phyloP scores from a whole-genome alignment of 2,888 invertebrate species.

The Spilarctia lutea region DNA sequence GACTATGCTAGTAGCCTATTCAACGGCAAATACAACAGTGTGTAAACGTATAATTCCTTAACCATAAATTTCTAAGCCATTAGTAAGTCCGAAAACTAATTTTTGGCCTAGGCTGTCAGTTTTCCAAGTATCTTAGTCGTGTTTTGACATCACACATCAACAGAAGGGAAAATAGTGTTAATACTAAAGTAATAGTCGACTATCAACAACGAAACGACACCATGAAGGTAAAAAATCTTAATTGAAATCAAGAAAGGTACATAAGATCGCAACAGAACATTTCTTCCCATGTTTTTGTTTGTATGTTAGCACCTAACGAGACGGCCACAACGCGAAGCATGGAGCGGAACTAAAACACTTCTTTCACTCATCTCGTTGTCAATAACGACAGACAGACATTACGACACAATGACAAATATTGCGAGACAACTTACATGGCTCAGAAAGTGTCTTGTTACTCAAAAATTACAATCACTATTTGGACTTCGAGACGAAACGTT shows the following conservation, averaged over 20 bases:
- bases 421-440: slow-evolving; percentile 49
- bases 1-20: no score
- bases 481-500: slow-evolving; percentile 11
- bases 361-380: slow-evolving; percentile 65
- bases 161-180: neutral
- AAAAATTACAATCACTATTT: slow-evolving; percentile 31
- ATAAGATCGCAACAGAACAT: neutral
- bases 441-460: slow-evolving; percentile 28
- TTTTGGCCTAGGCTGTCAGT: neutral
- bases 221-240: no score
- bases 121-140: neutral
- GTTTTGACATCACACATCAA: neutral
- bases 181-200: no score
- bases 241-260: neutral
- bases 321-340: slow-evolving; percentile 53
- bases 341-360: slow-evolving; percentile 73
- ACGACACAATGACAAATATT: slow-evolving; percentile 73
- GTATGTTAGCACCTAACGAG: slow-evolving; percentile 44
- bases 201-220: no score
- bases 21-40: neutral
- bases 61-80: neutral
- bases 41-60: neutral
- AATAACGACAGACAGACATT: slow-evolving; percentile 63
- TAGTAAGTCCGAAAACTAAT: neutral
- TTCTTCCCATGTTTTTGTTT: neutral